Evolutionary conservation across 2,888 invertebrate genomes (phyloP), one percentile per base, ranked within the genome.

Genomic region (Gonocerus acuteangulatus): DNA sequence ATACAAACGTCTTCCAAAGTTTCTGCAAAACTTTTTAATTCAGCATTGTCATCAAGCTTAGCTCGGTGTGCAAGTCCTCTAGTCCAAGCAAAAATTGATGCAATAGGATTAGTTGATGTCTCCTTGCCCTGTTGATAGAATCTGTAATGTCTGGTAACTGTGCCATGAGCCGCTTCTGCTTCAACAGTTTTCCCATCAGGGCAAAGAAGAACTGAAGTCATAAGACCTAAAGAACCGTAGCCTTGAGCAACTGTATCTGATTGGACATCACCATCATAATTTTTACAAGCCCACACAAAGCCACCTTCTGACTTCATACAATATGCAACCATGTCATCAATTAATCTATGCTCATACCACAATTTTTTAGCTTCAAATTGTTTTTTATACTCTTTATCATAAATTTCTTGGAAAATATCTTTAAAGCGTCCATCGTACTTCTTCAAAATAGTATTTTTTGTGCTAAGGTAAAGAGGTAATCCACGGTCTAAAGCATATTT

Each of bases 271-370:
- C 97, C 97, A 72, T 99, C 97, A 73, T 99, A 99, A 76, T 99
- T 99, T 75, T 99, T 99, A 76, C 97, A 99, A 7, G 97, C 95
- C 97, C 97, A 99, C 0, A 99, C 95, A 74, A 97, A 99, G 44
- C 97, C 97, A 68, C 99, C 99, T 70, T 95, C 93, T 0, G 93
- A 91, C 75, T 97, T 97, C 90, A 97, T 91, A 32, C 88, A 87
- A 72, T 95, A 95, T 1, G 97, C 97, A 13, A 97, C 96, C 97
- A 97, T 97, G 72, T 99, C 97, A 74, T 99, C 97, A 72, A 99
- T 99, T 58, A 99, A 79, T 64, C 97, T 84, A 75, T 99, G 97
- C 75, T 99, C 97, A 73, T 99, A 99, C 95, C 95, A 96, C 70
- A 97, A 87, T 2, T 85, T 85, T 65, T 84, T 83, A 1, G 85